Base-by-base conservation (phyloP, 1,140 invertebrate genomes). In the Caerostris darwini region DNA sequence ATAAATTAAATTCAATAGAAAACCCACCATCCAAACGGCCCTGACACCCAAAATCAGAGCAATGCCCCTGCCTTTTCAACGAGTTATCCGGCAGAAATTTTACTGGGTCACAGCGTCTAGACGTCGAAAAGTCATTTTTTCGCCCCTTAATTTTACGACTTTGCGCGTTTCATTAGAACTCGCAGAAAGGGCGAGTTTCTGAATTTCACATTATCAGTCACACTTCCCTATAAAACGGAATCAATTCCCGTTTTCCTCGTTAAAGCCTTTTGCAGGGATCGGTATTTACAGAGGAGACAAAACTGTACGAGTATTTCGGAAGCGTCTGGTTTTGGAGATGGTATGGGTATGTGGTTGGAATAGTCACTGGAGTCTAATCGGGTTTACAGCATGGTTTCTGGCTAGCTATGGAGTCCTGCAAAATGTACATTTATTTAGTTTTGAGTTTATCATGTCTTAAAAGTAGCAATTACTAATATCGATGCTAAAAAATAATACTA, bases 51-150 rank as follows among this genome's bases (percentile, higher is more conserved):
- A 77, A 77, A 85, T 85, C 57, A 34, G 83, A 85, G 56, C 83
- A 7, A 58, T 85, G 57, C 83, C 61, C 86, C 59, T 34, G 6
- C 34, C 12, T 50, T 12, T 53, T 77, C 71, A 77, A 77, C 71
- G 34, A 57, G 34, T 88, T 61, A 53, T 50, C 61, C 86, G 50
- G 86, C 53, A 19, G 50, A 85, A 53, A n/a, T 64, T 91, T 91
- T 91, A 91, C 58, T 81, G 61, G 90, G 90, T 91, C 90, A 91
- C 53, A 7, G 56, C 56, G 90, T 91, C 90, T 91, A 91, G 90
- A 91, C 90, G 90, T 53, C 71, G 71, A 91, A 85, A 58, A 58
- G 14, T 57, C 57, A 19, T 85, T 85, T 58, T 85, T 57, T n/a
- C 53, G 6, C 61, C 61, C 61, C 1, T 50, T 19, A n/a, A n/a